Evolutionary conservation across 1,140 invertebrate species (phyloP), one percentile per base, ranked within the genome.

Genomic region (Cecropterus lyciades): DNA sequence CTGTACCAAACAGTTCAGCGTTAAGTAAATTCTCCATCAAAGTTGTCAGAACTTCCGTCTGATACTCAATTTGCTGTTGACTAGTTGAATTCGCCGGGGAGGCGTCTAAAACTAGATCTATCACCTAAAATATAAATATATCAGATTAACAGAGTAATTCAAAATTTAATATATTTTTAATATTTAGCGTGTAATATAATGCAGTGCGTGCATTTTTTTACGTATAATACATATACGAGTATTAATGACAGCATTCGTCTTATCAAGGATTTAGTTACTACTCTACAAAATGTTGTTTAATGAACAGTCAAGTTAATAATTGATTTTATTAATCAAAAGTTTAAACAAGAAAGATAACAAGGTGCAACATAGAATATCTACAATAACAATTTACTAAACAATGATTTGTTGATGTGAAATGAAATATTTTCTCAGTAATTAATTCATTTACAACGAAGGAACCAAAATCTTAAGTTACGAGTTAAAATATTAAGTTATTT

Each of bases 1-100:
- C 95, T 42, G 96, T 95, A 13, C 97, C 96, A 68, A 96, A 97
- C 0, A 97, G 94, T 92, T 99, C 98, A 6, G 97, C 97, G 17
- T 97, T 97, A 57, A 99, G 87, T 7, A 99, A 85, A 89, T 99
- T 98, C 75, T 99, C 98, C 97, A 99, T 98, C 6, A 99, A 85
- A 14, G 97, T 97, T 0, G 96, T 96, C 51, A 99, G 89, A 5
- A 99, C 95, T 91, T 98, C 97, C 0, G 98, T 99, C 92, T 99
- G 98, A 87, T 97, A 99, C 75, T 97, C 95, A 14, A 96, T 95
- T 80, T 98, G 96, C 77, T 98, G 96, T 43, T 94, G 93, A 46
- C 95, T 93, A 1, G 95, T 97, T 0, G 97, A 95, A 78, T 97
- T 94, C 55, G 97, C 96, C 0, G 97, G 97, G 27, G 95, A 96